Evolutionary conservation across 1,140 invertebrate species (phyloP).

Genomic region (Rhopalosiphum padi): DNA sequence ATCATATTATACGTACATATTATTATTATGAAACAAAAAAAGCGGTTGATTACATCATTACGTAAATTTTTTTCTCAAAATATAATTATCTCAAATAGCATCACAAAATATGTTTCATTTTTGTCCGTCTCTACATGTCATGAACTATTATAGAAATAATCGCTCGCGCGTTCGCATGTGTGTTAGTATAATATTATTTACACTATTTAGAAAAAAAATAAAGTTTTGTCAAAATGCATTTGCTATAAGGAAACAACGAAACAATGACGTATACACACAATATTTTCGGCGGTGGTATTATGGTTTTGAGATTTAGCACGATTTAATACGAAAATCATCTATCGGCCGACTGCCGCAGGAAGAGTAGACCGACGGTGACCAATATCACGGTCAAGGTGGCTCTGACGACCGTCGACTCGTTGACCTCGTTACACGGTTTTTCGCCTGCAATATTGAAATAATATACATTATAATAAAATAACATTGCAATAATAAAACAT

Average conservation of each 20-base stretch:
- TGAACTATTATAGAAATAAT: neutral
- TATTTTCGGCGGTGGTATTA: neutral
- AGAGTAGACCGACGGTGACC: slow-evolving; percentile 14
- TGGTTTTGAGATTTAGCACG: neutral
- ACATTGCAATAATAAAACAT: neutral
- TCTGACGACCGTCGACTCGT: neutral
- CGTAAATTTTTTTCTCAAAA: neutral
- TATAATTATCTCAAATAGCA: neutral
- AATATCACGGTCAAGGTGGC: slow-evolving; percentile 32
- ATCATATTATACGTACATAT: neutral
- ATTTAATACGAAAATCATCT: slow-evolving; percentile 45
- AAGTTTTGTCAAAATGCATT: slow-evolving; percentile 36
- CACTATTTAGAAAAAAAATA: slow-evolving; percentile 27
- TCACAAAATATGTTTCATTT: neutral
- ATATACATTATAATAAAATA: neutral
- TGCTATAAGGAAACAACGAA: slow-evolving; percentile 32
- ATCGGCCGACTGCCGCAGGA: neutral
- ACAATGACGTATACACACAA: neutral
- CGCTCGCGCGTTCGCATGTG: neutral
- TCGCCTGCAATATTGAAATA: slow-evolving; percentile 7
- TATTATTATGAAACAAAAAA: neutral
- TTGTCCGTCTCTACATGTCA: neutral
- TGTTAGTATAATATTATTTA: slow-evolving; percentile 14
- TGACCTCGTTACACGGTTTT: slow-evolving; percentile 45
- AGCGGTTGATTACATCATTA: neutral